Evolutionary conservation across 2,113 vertebrate genomes (phyloP).

Genomic region (Maccullochella peelii): DNA sequence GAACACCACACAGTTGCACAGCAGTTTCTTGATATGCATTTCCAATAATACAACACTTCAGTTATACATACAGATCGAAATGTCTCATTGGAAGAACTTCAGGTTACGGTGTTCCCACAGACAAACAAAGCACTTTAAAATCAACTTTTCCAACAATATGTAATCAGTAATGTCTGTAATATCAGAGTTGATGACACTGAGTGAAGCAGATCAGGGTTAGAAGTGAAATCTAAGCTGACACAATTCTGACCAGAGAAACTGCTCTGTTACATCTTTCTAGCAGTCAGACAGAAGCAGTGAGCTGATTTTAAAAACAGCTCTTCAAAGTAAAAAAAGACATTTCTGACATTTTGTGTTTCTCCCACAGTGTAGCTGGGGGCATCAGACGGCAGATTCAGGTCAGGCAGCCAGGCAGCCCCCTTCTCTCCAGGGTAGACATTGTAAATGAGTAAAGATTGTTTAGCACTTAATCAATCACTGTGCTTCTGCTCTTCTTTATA

Average conservation of each 20-base stretch:
- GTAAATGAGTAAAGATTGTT: slow-evolving; percentile 33
- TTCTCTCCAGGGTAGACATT: slow-evolving; percentile 28
- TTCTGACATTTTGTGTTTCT: slow-evolving; percentile 31
- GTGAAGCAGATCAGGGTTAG: background rate
- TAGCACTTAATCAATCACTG: slow-evolving; percentile 14
- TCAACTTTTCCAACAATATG: background rate
- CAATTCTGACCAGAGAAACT: slow-evolving; percentile 12
- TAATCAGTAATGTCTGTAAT: background rate
- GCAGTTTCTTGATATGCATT: background rate
- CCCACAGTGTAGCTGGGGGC: slow-evolving; percentile 27
- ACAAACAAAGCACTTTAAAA: background rate
- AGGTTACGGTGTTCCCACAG: background rate
- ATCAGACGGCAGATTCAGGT: slow-evolving; percentile 42
- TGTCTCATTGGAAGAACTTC: background rate
- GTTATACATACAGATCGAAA: background rate
- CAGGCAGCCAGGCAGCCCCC: slow-evolving; percentile 4
- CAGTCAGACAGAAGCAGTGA: slow-evolving; percentile 13
- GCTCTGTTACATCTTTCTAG: background rate
- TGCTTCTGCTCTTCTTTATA: background rate
- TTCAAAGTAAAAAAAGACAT: slow-evolving; percentile 25
- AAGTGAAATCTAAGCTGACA: background rate
- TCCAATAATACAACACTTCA: background rate
- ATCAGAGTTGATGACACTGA: background rate
- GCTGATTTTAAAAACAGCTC: slow-evolving; percentile 22
- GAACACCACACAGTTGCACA: background rate